Evolutionary conservation across 2,113 vertebrate genomes (phyloP).

Genomic region (Malaclemys terrapin): DNA sequence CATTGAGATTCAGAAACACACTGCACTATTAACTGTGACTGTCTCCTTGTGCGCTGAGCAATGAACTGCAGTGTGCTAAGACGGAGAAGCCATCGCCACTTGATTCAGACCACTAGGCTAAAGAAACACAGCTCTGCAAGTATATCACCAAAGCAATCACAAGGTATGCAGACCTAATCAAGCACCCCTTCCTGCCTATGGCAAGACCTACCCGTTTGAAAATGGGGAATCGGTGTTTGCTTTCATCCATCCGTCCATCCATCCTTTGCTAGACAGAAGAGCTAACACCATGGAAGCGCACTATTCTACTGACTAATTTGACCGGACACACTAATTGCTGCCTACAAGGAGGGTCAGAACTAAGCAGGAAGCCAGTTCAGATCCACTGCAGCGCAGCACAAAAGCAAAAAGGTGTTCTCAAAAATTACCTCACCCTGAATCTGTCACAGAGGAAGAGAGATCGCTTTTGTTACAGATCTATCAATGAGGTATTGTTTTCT

Average conservation of each 20-base stretch:
- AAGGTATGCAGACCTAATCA: not conserved
- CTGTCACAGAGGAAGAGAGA: not conserved
- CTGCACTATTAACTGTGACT: too few relatives aligned
- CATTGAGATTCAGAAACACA: not conserved
- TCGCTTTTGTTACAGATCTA: not conserved
- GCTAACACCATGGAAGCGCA: not conserved
- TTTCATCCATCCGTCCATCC: not conserved
- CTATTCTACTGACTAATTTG: not conserved
- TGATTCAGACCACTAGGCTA: not conserved
- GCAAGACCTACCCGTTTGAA: not conserved
- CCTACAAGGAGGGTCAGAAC: not conserved
- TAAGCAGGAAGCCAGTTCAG: not conserved
- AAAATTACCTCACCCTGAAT: accelerated
- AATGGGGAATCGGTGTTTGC: not conserved
- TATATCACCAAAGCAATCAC: not conserved
- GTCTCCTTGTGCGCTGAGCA: not conserved
- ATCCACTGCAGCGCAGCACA: not conserved
- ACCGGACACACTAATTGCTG: not conserved
- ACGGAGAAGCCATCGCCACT: not conserved
- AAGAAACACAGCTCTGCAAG: not conserved
- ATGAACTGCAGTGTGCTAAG: not conserved
- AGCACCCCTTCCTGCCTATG: not conserved
- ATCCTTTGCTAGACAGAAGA: not conserved
- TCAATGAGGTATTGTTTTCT: not conserved
- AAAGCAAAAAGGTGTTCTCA: accelerated